Evolutionary conservation across 2,113 vertebrate genomes (phyloP).

Genomic region (Neolamprologus hecqui): DNA sequence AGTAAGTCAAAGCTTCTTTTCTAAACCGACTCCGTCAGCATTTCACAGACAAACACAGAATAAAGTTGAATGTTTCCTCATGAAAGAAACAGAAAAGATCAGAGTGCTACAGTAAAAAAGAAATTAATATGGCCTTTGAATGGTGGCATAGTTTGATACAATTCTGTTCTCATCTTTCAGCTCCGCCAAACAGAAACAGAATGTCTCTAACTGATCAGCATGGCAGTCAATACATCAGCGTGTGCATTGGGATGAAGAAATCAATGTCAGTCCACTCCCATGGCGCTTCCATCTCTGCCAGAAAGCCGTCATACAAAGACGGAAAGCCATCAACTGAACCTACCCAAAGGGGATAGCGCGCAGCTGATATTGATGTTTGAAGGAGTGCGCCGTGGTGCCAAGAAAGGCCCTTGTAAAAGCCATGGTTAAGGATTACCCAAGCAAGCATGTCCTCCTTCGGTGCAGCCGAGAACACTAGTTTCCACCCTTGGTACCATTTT

Average conservation of each 20-base stretch:
- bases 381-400: constrained; percentile 30
- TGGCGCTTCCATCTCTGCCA: constrained; percentile 53
- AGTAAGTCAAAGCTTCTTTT: not conserved
- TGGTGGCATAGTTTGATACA: not conserved
- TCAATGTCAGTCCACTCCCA: constrained; percentile 63
- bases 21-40: not conserved
- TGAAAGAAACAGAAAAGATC: not conserved
- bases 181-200: constrained; percentile 24
- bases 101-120: not conserved
- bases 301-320: constrained; percentile 41
- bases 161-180: constrained; percentile 5
- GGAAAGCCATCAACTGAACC: constrained; percentile 50
- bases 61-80: not conserved
- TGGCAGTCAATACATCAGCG: constrained; percentile 49
- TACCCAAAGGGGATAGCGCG: constrained; percentile 52
- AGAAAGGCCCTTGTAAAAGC: constrained; percentile 38
- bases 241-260: constrained; percentile 63
- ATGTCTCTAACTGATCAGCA: constrained; percentile 43
- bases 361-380: constrained; percentile 59
- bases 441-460: constrained; percentile 51
- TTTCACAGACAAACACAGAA: not conserved
- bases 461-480: constrained; percentile 32
- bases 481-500: constrained; percentile 53
- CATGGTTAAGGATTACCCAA: constrained; percentile 53
- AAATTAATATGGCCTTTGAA: not conserved